phyloP scores from a whole-genome alignment of 2,797 vertebrate species.

The Notoglanidium macrostoma region DNA sequence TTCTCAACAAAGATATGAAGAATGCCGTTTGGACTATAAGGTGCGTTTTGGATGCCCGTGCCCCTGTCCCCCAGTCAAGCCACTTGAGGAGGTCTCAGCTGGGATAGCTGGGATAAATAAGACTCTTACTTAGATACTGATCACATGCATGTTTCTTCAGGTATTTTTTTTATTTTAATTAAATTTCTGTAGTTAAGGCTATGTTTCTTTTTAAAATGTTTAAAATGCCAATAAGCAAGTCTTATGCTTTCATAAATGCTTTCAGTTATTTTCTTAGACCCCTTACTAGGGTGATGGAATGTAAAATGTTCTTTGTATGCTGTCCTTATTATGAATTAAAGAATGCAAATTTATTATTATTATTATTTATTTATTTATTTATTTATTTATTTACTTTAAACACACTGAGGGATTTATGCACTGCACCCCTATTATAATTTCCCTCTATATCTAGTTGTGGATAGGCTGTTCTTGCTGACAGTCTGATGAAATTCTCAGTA shows the following conservation, averaged over 20 bases:
- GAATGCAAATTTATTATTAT: background rate
- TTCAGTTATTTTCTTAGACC: background rate
- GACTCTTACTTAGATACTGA: background rate
- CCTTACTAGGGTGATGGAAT: background rate
- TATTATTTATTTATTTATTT: too few species aligned
- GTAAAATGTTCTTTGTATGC: background rate
- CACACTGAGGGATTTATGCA: too few species aligned
- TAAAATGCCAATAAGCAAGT: background rate
- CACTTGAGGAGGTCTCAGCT: too few species aligned
- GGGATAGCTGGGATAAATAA: too few species aligned
- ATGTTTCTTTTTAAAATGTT: background rate
- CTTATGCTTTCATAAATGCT: background rate
- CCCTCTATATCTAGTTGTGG: too few species aligned
- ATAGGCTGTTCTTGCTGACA: too few species aligned
- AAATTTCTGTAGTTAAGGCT: background rate
- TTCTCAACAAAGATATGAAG: background rate
- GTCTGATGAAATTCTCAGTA: too few species aligned
- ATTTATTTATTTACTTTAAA: too few species aligned
- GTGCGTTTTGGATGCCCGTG: slow-evolving; percentile 31
- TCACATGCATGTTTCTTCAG: background rate
- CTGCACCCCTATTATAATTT: too few species aligned
- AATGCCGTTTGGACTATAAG: slow-evolving; percentile 37
- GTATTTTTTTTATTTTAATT: background rate
- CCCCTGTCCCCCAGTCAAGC: background rate
- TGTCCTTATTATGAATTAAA: background rate